These are phyloP conservation scores for Molorchus minor DNA, from an alignment of 2,888 invertebrate species.

Conservation along the genomic window DNA sequence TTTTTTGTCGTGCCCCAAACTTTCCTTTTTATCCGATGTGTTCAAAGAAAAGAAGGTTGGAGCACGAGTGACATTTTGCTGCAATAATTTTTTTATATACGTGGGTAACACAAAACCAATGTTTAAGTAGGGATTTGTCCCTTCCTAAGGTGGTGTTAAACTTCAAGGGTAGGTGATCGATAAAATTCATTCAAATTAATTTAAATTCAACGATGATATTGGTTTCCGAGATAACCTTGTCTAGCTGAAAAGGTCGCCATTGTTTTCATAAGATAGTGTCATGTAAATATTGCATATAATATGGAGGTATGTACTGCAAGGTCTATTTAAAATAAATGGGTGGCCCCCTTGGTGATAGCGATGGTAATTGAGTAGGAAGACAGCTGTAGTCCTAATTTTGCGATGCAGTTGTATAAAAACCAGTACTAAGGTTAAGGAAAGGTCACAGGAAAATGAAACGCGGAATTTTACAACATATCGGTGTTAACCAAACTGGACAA, in stretches of 20 bases:
- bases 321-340: constrained; percentile 24
- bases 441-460: too few species aligned
- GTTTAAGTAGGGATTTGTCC: constrained; percentile 48
- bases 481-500: too few species aligned
- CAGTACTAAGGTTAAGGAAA: neutral
- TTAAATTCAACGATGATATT: constrained; percentile 48
- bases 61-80: constrained; percentile 38
- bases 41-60: constrained; percentile 34
- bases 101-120: constrained; percentile 21
- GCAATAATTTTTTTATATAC: constrained; percentile 41
- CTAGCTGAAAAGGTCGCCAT: constrained; percentile 52
- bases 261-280: constrained; percentile 53
- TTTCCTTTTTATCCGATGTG: constrained; percentile 14
- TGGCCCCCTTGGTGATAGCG: constrained; percentile 24
- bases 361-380: constrained; percentile 23
- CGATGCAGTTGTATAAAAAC: constrained; percentile 9
- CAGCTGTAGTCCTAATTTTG: neutral
- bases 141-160: constrained; percentile 43
- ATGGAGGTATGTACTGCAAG: constrained; percentile 38
- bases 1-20: constrained; percentile 32
- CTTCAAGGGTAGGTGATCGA: constrained; percentile 53
- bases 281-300: constrained; percentile 42
- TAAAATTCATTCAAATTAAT: constrained; percentile 39
- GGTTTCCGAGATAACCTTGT: constrained; percentile 52
- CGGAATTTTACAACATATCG: too few species aligned